Conservation (phyloP, 2,113 vertebrate genomes). For the Anser cygnoides region DNA sequence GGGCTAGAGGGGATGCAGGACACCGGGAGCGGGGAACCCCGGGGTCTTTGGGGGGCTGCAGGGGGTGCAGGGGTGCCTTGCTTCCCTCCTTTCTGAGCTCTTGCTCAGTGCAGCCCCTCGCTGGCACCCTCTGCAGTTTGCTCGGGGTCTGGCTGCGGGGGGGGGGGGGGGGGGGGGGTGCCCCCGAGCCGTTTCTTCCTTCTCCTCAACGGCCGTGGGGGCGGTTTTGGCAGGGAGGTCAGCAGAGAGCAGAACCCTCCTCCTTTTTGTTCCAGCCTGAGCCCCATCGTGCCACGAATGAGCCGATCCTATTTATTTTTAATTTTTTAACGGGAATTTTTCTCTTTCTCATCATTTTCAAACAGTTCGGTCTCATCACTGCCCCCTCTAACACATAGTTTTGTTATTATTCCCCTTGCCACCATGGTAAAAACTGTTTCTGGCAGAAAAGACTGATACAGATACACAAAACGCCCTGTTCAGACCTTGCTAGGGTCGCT, state of each 20-base stretch:
- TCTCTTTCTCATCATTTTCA: background rate
- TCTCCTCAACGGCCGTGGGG: background rate
- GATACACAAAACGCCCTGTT: background rate
- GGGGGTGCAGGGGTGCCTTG: background rate
- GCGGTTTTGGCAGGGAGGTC: background rate
- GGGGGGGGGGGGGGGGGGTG: background rate
- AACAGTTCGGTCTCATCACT: background rate
- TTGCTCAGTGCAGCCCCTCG: background rate
- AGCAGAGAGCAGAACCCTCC: background rate
- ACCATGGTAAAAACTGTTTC: background rate
- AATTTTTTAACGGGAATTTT: background rate
- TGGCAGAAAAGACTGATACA: background rate
- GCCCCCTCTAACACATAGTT: fast-evolving
- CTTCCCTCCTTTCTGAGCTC: background rate
- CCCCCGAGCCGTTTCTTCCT: background rate
- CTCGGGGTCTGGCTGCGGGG: background rate
- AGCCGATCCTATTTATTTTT: background rate
- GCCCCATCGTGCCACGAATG: background rate
- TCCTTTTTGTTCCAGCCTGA: background rate
- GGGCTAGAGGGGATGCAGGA: background rate
- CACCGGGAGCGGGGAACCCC: background rate
- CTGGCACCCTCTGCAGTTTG: background rate
- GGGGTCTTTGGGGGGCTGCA: no score
- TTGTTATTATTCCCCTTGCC: background rate
- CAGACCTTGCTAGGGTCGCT: background rate